Conservation (phyloP, 2,113 vertebrate genomes). For the Lepus europaeus region DNA sequence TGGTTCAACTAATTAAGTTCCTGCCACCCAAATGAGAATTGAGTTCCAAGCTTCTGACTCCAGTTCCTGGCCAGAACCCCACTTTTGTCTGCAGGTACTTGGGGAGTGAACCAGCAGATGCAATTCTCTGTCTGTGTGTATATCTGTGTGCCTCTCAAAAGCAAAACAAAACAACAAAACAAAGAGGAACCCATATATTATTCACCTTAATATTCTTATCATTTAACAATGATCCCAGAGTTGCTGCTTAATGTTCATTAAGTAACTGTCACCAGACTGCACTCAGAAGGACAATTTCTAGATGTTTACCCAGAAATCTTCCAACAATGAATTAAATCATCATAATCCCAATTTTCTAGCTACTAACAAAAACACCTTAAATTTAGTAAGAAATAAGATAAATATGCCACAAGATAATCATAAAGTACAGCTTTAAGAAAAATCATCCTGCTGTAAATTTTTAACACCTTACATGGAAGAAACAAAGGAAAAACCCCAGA, state of each 20-base stretch:
- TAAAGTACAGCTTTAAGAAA: neutral
- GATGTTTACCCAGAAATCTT: neutral
- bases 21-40: too few species aligned
- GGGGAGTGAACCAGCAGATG: too few species aligned
- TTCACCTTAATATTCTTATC: neutral
- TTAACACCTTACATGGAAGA: neutral
- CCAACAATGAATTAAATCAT: neutral
- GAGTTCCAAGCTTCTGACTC: too few species aligned
- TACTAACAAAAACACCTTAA: neutral
- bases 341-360: conserved; percentile 9
- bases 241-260: neutral
- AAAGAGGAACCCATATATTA: neutral
- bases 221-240: neutral
- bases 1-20: too few species aligned
- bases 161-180: too few species aligned
- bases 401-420: neutral
- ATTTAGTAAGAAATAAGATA: neutral
- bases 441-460: neutral
- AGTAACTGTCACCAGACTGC: neutral
- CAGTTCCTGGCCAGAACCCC: too few species aligned
- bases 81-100: too few species aligned
- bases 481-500: neutral
- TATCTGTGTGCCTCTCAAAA: too few species aligned
- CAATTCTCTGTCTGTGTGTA: too few species aligned
- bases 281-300: neutral